Base-by-base conservation (phyloP, 2,888 invertebrate genomes). In the Pyrrhia umbra region DNA sequence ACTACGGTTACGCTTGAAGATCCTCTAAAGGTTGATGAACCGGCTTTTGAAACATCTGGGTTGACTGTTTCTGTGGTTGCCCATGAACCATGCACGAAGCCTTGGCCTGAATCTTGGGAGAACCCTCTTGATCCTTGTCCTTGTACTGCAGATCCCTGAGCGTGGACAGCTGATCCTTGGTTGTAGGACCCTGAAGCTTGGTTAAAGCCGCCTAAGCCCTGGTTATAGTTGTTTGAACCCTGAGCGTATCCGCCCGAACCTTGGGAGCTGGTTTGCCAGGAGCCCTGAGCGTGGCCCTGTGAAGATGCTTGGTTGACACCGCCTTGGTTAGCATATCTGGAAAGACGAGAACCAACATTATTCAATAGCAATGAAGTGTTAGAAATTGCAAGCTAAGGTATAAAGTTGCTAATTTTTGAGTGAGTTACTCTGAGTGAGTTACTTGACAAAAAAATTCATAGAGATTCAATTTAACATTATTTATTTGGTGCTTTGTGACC, bases 31-130 rank as follows among this genome's bases (percentile, higher is more conserved):
- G 89, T 90, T 0, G 86, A 83, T 5, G 95, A 94, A 18, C 90
- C 92, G 16, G 93, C 92, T 52, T 94, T 94, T 79, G 92, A 89
- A 13, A 95, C 81, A 13, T 95, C 92, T 30, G 91, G 83, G 73
- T 95, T 95, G 4, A 95, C 92, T 0, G 93, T 94, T 83, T 95
- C 95, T 5, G 95, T 95, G 0, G 95, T 95, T 1, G 91, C 91
- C 92, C 91, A 94, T 45, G 90, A 86, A 1, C 92, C 89, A 56
- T 92, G 93, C 8, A 93, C 88, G 59, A 94, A 94, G 0, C 68
- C 57, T 15, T 70, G 66, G 6, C 62, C 45, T 25, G 50, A 50
- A 27, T 68, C 76, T 46, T 81, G 79, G 0, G 71, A 58, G 23
- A 55, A 71, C 1, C 58, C 52, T 9, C 72, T 71, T n/a, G 73